Evolutionary conservation across 2,888 invertebrate genomes (phyloP).

Genomic region (Sesia bembeciformis): DNA sequence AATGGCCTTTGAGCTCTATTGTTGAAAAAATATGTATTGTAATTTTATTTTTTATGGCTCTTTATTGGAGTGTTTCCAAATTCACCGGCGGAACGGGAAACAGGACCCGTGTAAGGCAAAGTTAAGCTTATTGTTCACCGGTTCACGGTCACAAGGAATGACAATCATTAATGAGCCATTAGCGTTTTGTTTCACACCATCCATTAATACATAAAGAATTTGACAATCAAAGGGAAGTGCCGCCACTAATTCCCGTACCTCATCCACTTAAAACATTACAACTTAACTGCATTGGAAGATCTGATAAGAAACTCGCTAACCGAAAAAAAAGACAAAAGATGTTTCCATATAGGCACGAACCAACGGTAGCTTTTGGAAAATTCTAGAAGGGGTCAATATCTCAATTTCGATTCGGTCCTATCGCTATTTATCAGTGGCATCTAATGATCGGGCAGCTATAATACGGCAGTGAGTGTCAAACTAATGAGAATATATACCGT

Average conservation of each 20-base stretch:
- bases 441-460: constrained; percentile 60
- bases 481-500: constrained; percentile 68
- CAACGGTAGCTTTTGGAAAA: constrained; percentile 34
- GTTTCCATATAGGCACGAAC: constrained; percentile 17
- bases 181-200: constrained; percentile 52
- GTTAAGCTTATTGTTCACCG: constrained; percentile 14
- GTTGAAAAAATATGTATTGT: too few relatives aligned
- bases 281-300: constrained; percentile 41
- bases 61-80: too few relatives aligned
- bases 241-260: constrained; percentile 25
- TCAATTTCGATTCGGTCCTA: constrained; percentile 48
- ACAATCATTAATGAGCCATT: constrained; percentile 50
- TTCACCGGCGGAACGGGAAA: not conserved
- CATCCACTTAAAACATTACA: constrained; percentile 32
- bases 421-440: constrained; percentile 55
- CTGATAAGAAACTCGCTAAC: constrained; percentile 26
- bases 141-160: constrained; percentile 20
- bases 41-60: too few relatives aligned
- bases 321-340: constrained; percentile 12
- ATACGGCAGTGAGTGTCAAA: constrained; percentile 61
- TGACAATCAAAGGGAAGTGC: constrained; percentile 40
- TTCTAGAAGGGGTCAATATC: constrained; percentile 44
- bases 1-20: not conserved
- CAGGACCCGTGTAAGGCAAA: not conserved
- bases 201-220: constrained; percentile 35